These are phyloP conservation scores for Solea senegalensis DNA, from an alignment of 2,113 vertebrate genomes.

Conservation along the genomic window DNA sequence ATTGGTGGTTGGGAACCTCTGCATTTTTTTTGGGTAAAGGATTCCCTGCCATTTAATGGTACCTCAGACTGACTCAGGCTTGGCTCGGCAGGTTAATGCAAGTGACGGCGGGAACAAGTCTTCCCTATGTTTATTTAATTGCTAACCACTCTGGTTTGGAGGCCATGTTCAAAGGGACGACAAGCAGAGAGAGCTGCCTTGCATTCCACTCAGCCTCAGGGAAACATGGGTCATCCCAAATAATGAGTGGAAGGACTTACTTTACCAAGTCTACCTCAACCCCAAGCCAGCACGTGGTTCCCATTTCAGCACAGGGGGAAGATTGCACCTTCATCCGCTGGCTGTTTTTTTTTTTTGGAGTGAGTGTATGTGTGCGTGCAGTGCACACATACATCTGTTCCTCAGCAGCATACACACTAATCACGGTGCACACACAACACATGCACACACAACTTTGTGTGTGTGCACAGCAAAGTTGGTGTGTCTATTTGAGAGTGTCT, in stretches of 20 bases:
- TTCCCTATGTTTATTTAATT: conserved; percentile 75
- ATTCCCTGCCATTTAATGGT: conserved; percentile 69
- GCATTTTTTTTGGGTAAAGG: conserved; percentile 51
- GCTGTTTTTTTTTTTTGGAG: conserved; percentile 40
- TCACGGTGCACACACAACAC: background rate
- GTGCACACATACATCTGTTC: conserved; percentile 56
- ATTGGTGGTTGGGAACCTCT: conserved; percentile 59
- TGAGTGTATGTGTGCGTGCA: conserved; percentile 48
- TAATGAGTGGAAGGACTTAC: conserved; percentile 78
- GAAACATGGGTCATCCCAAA: conserved; percentile 65
- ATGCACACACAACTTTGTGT: background rate
- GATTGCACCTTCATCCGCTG: conserved; percentile 69
- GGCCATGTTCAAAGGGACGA: conserved; percentile 58
- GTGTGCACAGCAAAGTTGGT: background rate
- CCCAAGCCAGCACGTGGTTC: conserved; percentile 68
- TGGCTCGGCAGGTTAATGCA: conserved; percentile 58
- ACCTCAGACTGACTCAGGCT: conserved; percentile 56
- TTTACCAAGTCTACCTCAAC: conserved; percentile 51
- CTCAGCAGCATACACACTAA: conserved; percentile 26
- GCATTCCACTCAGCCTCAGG: conserved; percentile 46
- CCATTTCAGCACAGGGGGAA: conserved; percentile 58
- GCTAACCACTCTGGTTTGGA: conserved; percentile 68
- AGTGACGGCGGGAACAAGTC: conserved; percentile 73
- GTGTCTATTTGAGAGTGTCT: conserved; percentile 35
- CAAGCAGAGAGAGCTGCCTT: conserved; percentile 37